These are phyloP conservation scores for Charina bottae DNA, from an alignment of 2,113 vertebrate genomes.

Conservation along the genomic window DNA sequence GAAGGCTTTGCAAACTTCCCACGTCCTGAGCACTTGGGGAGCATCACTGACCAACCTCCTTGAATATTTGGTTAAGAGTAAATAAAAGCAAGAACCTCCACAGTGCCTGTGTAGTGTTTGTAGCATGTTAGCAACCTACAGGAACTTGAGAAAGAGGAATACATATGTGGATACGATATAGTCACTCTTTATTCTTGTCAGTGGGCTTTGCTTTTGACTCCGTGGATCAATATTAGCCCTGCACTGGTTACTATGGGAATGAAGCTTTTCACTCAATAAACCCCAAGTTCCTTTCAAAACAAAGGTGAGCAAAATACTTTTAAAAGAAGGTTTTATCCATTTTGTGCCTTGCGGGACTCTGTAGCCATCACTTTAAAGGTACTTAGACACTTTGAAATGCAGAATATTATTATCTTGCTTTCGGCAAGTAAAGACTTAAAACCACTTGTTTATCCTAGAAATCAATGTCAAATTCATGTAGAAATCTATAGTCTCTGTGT, in stretches of 20 bases:
- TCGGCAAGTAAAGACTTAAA: conserved; percentile 87
- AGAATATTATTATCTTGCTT: conserved; percentile 86
- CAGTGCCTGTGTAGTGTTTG: conserved; percentile 49
- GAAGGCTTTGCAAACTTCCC: conserved; percentile 16
- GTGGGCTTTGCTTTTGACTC: conserved; percentile 77
- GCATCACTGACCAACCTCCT: not conserved
- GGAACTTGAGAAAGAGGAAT: conserved; percentile 69
- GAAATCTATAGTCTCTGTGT: conserved; percentile 56
- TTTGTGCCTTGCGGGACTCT: conserved; percentile 81
- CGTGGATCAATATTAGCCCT: conserved; percentile 77
- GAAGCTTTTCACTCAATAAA: conserved; percentile 78
- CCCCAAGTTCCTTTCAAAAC: conserved; percentile 81
- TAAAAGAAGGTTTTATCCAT: conserved; percentile 84
- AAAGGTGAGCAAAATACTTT: conserved; percentile 86
- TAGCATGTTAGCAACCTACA: conserved; percentile 73
- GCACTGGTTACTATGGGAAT: conserved; percentile 77
- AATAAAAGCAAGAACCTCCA: conserved; percentile 48
- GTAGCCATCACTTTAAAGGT: conserved; percentile 84
- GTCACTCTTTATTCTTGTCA: conserved; percentile 75
- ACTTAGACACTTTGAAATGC: conserved; percentile 83
- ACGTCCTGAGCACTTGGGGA: conserved; percentile 56
- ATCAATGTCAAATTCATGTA: conserved; percentile 83
- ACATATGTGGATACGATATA: conserved; percentile 71
- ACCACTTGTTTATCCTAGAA: conserved; percentile 89
- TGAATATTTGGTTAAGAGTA: conserved; percentile 47